Evolutionary conservation across 2,113 vertebrate genomes (phyloP).

Genomic region (Prionailurus bengalensis): DNA sequence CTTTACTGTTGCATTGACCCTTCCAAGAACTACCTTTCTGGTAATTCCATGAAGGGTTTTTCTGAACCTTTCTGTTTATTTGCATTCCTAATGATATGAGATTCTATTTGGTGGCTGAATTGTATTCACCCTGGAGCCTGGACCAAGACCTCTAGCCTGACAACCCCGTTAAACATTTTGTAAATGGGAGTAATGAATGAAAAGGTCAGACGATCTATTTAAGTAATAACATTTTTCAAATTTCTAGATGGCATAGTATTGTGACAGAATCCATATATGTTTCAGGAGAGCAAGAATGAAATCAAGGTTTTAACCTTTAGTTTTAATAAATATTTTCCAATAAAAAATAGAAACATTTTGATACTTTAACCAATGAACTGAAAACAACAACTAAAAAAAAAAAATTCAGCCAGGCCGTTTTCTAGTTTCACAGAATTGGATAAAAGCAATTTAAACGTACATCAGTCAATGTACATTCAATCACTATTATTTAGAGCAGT

Average conservation of each 20-base stretch:
- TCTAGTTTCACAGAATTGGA: conserved; percentile 28
- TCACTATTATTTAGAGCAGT: conserved; percentile 57
- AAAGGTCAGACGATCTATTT: conserved; percentile 64
- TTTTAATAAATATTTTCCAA: conserved; percentile 80
- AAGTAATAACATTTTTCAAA: conserved; percentile 80
- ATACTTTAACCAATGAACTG: conserved; percentile 51
- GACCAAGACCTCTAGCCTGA: conserved; percentile 39
- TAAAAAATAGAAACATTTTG: conserved; percentile 78
- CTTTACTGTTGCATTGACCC: not conserved
- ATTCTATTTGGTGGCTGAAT: conserved; percentile 41
- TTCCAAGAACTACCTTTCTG: conserved; percentile 61
- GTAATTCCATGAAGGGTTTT: conserved; percentile 4
- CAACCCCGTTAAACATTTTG: conserved; percentile 60
- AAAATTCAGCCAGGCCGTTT: not conserved
- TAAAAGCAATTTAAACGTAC: conserved; percentile 55
- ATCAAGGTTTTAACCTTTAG: conserved; percentile 82
- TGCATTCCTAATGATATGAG: conserved; percentile 43
- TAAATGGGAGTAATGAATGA: conserved; percentile 78
- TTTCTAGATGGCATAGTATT: conserved; percentile 66
- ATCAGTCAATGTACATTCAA: not conserved
- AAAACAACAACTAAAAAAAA: conserved; percentile 38
- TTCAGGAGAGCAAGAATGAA: conserved; percentile 79
- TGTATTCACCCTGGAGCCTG: conserved; percentile 55
- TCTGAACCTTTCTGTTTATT: conserved; percentile 45
- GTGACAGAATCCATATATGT: conserved; percentile 80